Base-by-base conservation (phyloP, 2,113 vertebrate species). In the Epinephelus moara region DNA sequence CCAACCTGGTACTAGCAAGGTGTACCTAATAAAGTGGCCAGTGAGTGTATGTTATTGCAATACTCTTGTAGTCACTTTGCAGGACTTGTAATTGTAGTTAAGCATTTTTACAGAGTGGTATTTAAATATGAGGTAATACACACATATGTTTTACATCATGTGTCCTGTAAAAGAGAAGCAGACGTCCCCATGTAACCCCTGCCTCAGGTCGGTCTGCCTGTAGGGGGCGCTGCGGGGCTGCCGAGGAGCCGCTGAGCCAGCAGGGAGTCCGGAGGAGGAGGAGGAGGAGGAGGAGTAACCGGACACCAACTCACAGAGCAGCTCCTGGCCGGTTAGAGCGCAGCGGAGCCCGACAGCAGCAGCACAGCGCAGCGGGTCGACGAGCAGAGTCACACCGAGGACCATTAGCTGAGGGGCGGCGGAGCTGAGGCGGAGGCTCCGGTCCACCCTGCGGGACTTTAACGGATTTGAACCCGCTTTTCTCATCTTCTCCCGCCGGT, bases 201-300 rank as follows among this genome's bases (percentile, higher is more conserved):
- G 2, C 9, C 42, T 45, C 9, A 45, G 42, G 42, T 9, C 4
- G 14, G 15, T 61, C 18, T 1, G 33, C 56, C 90, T 15, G 37
- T 2, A 60, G 87, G 81, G 15, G 91, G 83, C 87, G 88, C 85
- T 83, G 77, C n/a, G 1, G 15, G 0, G 61, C 91, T 87, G 71
- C 87, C 78, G 89, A 75, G 85, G 86, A 90, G 84, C 89, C 93
- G 61, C 83, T 69, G 88, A 87, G 90, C 89, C 87, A 82, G 82
- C 70, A 40, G 89, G 91, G 81, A 75, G 79, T 63, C 79, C n/a
- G 13, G 56, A 19, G 69, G 64, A 11, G 64, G 61, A 52, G 85
- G 75, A 4, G 63, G 62, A 15, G 84, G 62, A 19, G 84, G 89
- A 70, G 90, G 84, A 85, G 93, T 76, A 89, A 93, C 76, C 71